Conservation (phyloP, 2,888 invertebrate genomes). For the Oscheius sp. region DNA sequence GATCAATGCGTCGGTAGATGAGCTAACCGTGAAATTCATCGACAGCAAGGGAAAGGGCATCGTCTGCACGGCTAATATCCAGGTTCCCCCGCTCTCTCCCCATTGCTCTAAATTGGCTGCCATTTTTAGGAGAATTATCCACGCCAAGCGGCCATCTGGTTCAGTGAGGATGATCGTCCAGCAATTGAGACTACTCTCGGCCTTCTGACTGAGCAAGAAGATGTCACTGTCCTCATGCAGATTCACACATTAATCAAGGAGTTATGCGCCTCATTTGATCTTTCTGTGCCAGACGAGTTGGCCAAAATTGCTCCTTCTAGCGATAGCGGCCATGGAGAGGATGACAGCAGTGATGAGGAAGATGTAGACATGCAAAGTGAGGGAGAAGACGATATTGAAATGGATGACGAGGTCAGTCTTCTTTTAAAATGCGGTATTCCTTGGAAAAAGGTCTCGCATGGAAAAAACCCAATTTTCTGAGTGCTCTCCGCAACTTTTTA, state of each 20-base stretch:
- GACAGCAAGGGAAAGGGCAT: conserved; percentile 92
- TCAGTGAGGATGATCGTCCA: conserved; percentile 90
- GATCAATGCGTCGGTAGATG: conserved; percentile 95
- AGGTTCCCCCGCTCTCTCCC: conserved; percentile 75
- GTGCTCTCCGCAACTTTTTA: no score
- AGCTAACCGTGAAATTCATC: conserved; percentile 96
- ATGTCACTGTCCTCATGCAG: conserved; percentile 72
- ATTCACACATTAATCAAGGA: conserved; percentile 89
- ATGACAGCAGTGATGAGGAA: conserved; percentile 73
- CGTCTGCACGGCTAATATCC: conserved; percentile 97
- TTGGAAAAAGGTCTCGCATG: no score
- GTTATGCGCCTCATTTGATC: conserved; percentile 88
- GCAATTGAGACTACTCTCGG: conserved; percentile 93
- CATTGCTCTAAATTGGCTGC: neutral
- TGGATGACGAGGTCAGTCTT: conserved; percentile 60
- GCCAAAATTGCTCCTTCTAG: conserved; percentile 75
- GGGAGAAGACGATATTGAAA: conserved; percentile 44
- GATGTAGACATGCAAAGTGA: conserved; percentile 35
- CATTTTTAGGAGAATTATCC: conserved; percentile 91
- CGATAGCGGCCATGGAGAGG: conserved; percentile 32
- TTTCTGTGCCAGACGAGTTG: conserved; percentile 90
- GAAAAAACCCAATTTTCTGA: no score
- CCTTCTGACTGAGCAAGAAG: conserved; percentile 83
- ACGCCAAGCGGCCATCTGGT: conserved; percentile 96
- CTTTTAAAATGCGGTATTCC: no score